A percentile compares a stretch with the other conserved stretches of the same genome.
phyloP scores from a whole-genome alignment of 1,140 invertebrate species.

The Heliconius melpomene region DNA sequence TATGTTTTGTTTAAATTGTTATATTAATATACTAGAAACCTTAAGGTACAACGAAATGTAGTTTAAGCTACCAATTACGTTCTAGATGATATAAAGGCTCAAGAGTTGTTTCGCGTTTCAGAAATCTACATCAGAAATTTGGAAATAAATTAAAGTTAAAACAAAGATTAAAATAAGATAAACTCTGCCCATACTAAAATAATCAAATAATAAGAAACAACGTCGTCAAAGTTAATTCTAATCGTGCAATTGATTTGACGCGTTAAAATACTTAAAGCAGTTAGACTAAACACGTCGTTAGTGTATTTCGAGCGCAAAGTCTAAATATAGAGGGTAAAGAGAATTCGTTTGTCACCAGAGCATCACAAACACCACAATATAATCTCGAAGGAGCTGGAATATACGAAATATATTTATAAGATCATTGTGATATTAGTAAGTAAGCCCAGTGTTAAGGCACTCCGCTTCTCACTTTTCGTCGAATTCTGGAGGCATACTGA shows the following conservation, averaged over 20 bases:
- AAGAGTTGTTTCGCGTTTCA: neutral
- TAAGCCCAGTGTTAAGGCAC: no score
- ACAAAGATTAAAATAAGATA: no score
- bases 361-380: neutral
- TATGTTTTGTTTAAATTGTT: no score
- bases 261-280: neutral
- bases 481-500: no score
- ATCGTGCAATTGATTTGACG: neutral
- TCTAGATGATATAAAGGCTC: neutral
- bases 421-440: no score
- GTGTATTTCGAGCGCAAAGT: neutral
- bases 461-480: no score
- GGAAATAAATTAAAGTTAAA: neutral
- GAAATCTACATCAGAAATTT: neutral
- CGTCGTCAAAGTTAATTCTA: neutral
- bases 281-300: slow-evolving; percentile 4
- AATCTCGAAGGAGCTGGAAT: neutral
- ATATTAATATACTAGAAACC: neutral
- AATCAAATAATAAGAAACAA: no score
- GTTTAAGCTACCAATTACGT: neutral
- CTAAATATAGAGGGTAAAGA: neutral
- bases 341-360: neutral
- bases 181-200: no score
- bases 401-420: no score
- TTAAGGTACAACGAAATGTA: neutral